These are phyloP conservation scores for Camponotus pennsylvanicus DNA, from an alignment of 1,140 invertebrate species.

Conservation along the genomic window DNA sequence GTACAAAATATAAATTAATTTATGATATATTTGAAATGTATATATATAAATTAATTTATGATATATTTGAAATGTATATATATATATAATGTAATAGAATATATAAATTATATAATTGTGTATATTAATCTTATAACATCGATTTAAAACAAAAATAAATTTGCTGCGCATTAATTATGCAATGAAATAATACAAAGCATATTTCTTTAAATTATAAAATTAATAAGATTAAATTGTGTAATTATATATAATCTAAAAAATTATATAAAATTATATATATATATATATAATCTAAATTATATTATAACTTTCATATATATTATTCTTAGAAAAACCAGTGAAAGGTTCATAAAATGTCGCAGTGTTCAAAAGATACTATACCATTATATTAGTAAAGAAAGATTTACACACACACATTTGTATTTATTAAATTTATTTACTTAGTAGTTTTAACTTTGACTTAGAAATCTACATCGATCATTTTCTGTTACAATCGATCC, in stretches of 20 bases:
- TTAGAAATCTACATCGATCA: not conserved
- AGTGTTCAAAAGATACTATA: not conserved
- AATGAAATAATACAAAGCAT: not conserved
- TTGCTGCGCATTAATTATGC: not conserved
- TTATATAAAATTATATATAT: no score
- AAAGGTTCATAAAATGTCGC: not conserved
- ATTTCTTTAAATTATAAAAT: not conserved
- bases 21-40: slow-evolving; percentile 19
- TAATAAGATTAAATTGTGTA: not conserved
- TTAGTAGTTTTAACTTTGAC: not conserved
- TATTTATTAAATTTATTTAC: not conserved
- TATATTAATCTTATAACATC: not conserved
- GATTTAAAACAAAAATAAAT: not conserved
- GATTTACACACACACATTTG: not conserved
- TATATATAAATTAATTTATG: slow-evolving; percentile 36
- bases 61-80: slow-evolving; percentile 9
- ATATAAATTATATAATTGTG: not conserved
- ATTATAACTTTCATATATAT: not conserved
- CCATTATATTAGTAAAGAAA: not conserved
- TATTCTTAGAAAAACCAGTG: not conserved
- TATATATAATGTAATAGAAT: slow-evolving; percentile 8
- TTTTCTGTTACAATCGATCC: not conserved
- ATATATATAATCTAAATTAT: not conserved
- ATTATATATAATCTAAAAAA: not conserved
- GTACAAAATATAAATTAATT: slow-evolving; percentile 24